Evolutionary conservation across 1,140 invertebrate genomes (phyloP), one percentile per base, ranked within the genome.

Genomic region (Spodoptera frugiperda): DNA sequence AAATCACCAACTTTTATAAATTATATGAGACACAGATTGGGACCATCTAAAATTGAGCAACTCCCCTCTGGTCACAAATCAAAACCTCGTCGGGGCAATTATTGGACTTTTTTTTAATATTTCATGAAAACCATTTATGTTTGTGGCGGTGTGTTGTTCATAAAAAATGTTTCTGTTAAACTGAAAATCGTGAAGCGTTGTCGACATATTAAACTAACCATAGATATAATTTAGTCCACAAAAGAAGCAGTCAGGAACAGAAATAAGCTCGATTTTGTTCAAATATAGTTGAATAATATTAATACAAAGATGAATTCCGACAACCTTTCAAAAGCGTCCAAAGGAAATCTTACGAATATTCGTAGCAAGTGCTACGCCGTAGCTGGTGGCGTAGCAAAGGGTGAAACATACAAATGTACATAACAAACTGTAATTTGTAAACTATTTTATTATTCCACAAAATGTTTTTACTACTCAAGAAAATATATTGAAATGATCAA

Each of bases 81-180:
- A 78, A 75, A 77, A 54, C 33, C 63, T 55, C 79, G 71, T 63
- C 71, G 63, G 44, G 77, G 55, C 76, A 80, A 80, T 80, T 80
- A 80, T 80, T 80, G 71, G 76, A 78, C 5, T 78, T 77, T 74
- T 25, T 78, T 77, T 74, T 49, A 51, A 39, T 74, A 71, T 71
- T 68, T 54, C 44, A 71, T 74, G 61, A 74, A 77, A 25, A 49
- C 57, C 53, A 48, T 71, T 77, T 63, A 70, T 17, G 55, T 30
- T 67, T 15, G 57, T n/a, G 55, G 15, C 46, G 57, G 30, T 33
- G n/a, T n/a, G n/a, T n/a, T n/a, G n/a, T 39, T 17, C 30, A 33
- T 61, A 61, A 61, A 61, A 61, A 61, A 15, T 17, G 57, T 25
- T 30, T 61, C n/a, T 17, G 17, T 9, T 33, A 3, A 10, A 0